Conservation (phyloP, 2,113 vertebrate species). For the Crotalus tigris region DNA sequence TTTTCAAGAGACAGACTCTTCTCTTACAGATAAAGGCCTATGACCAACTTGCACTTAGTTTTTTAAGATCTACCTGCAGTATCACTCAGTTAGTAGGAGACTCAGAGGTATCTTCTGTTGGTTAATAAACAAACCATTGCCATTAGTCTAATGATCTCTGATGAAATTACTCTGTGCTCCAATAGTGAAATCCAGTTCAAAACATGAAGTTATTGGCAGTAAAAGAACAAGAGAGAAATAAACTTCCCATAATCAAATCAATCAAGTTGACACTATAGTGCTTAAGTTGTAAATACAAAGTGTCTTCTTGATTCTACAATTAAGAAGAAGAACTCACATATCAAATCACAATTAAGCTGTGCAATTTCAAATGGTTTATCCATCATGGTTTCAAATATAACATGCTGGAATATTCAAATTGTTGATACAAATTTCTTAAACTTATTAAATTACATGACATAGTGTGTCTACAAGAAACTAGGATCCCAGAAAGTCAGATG, state of each 20-base stretch:
- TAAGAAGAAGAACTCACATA: neutral
- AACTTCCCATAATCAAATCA: neutral
- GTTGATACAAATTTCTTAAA: neutral
- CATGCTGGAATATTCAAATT: neutral
- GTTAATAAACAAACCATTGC: neutral
- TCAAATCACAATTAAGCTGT: neutral
- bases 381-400: neutral
- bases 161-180: neutral
- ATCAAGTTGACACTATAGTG: neutral
- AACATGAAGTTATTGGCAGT: neutral
- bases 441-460: neutral
- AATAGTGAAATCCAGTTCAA: neutral
- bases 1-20: neutral
- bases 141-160: neutral
- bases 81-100: neutral
- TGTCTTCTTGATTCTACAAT: neutral
- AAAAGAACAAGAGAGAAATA: neutral
- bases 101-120: neutral
- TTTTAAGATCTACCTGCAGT: neutral
- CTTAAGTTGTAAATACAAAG: neutral
- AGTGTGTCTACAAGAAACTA: neutral
- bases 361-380: neutral
- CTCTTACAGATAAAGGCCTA: neutral
- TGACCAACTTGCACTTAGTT: neutral
- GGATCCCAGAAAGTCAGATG: neutral